phyloP scores from a whole-genome alignment of 1,140 invertebrate genomes.

The Rhagoletis pomonella region DNA sequence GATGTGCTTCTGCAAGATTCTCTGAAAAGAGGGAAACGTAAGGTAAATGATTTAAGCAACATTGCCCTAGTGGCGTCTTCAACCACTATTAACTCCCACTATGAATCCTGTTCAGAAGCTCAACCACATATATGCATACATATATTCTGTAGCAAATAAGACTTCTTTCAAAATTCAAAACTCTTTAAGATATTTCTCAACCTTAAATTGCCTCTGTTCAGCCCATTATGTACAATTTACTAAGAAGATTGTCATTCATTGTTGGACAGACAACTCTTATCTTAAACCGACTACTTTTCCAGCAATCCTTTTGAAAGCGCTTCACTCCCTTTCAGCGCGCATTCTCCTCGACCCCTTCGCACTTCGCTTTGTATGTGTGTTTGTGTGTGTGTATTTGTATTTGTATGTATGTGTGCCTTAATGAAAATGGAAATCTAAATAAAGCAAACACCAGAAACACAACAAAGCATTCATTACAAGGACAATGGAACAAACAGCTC shows the following conservation, averaged over 20 bases:
- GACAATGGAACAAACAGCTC: conserved; percentile 47
- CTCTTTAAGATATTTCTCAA: background rate
- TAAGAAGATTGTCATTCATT: background rate
- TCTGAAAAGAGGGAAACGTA: no score
- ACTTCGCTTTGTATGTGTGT: no score
- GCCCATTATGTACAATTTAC: background rate
- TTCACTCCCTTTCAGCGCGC: background rate
- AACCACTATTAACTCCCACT: no score
- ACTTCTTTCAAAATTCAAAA: background rate
- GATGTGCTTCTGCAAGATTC: no score
- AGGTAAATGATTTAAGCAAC: no score
- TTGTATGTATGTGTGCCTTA: background rate
- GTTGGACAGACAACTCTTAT: conserved; percentile 9
- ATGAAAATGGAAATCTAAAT: conserved; percentile 51
- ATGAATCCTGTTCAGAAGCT: no score
- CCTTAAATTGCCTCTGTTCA: background rate
- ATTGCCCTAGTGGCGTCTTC: no score
- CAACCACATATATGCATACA: no score
- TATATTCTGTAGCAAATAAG: no score
- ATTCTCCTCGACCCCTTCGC: background rate
- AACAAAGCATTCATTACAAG: conserved; percentile 50
- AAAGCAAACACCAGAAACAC: conserved; percentile 45
- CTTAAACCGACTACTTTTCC: conserved; percentile 44
- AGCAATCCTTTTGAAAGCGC: conserved; percentile 39
- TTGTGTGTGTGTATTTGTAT: background rate